Evolutionary conservation across 2,113 vertebrate species (phyloP), one percentile per base, ranked within the genome.

Genomic region (Alexandromys fortis): DNA sequence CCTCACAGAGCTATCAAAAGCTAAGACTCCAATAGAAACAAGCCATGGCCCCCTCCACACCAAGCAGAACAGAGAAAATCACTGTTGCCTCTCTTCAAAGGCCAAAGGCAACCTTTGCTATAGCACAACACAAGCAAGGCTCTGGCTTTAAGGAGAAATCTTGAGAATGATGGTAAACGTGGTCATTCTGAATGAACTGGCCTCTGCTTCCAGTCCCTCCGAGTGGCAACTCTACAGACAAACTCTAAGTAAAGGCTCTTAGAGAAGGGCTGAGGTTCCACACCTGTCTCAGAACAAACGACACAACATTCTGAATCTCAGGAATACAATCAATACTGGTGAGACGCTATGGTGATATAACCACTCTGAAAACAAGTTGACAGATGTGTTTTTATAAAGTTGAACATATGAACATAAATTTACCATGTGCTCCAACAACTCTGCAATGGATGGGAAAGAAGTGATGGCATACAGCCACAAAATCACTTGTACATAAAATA

Each of bases 1-100:
- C 28, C 49, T 26, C 5, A n/a, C 14, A 58, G 16, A 19, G 0
- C 85, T 9, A 22, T 73, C 52, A 68, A 70, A 22, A 72, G 45
- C 13, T 87, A 83, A 76, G 68, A 73, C 5, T 47, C 30, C 73
- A 90, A 70, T 0, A 92, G 82, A 93, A 82, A 95, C 10, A 4
- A 65, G 90, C 17, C 72, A 85, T 42, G 52, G 65, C 17, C 47
- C 45, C 4, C 26, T 65, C 38, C 67, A 78, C 33, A 9, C 28
- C 42, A 49, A 88, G 88, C 38, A 75, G 5, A n/a, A 68, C 17
- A n/a, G 7, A 79, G 30, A 38, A 47, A 94, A 83, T 49, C 22
- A 17, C 63, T 83, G 19, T 76, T 93, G 89, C 85, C 35, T 55
- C 96, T 93, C 42, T 82, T 88, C 77, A 76, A 67, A 45, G 86